Conservation (phyloP, 1,140 invertebrate species). For the Nephila pilipes region DNA sequence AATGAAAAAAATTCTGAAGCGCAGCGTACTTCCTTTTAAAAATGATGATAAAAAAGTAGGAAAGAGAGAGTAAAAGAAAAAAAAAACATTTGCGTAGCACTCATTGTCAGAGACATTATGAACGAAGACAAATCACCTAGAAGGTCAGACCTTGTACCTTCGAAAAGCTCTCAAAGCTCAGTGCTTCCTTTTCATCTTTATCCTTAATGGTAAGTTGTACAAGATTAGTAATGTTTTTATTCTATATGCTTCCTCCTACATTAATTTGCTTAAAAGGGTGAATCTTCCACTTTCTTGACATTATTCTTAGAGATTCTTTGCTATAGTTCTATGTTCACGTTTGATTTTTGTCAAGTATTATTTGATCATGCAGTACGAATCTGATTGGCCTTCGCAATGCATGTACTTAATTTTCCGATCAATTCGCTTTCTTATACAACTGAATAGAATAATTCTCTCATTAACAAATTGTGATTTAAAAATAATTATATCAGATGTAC, state of each 20-base stretch:
- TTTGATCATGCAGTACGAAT: neutral
- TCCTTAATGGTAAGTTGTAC: neutral
- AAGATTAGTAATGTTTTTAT: neutral
- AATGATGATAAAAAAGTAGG: neutral
- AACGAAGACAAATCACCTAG: constrained; percentile 65
- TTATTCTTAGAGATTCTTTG: neutral
- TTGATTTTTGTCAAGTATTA: neutral
- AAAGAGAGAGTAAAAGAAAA: neutral
- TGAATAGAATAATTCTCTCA: too few relatives aligned
- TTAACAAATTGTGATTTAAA: too few relatives aligned
- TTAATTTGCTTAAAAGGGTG: constrained; percentile 27
- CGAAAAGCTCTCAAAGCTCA: neutral
- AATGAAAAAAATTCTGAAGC: constrained; percentile 2
- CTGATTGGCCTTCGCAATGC: neutral
- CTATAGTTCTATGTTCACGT: neutral
- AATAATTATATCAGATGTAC: too few relatives aligned
- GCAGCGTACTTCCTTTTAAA: neutral
- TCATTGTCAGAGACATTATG: constrained; percentile 57
- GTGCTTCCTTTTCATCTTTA: neutral
- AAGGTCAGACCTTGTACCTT: constrained; percentile 53
- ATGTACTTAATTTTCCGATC: too few relatives aligned
- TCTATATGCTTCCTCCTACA: neutral
- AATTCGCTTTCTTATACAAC: too few relatives aligned
- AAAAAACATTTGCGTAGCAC: constrained; percentile 35
- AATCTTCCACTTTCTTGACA: neutral